Evolutionary conservation across 1,140 invertebrate genomes (phyloP).

Genomic region (Heliconius nattereri): DNA sequence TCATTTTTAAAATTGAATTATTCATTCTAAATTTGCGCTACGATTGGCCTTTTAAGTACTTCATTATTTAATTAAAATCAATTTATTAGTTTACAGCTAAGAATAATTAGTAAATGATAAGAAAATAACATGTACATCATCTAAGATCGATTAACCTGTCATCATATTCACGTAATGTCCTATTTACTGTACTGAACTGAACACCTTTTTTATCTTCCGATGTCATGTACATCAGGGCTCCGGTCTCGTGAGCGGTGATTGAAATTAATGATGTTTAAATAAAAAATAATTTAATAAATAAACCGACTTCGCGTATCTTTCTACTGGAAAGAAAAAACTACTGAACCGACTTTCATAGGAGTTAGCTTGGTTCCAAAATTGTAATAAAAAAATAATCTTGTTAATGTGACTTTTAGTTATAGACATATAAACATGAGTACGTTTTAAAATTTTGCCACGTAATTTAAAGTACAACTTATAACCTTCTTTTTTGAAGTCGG

Average conservation of each 20-base stretch:
- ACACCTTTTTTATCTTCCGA: slow-evolving; percentile 21
- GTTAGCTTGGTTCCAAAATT: too few relatives aligned
- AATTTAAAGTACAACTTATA: too few relatives aligned
- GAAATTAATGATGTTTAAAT: slow-evolving; percentile 27
- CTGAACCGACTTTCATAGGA: too few relatives aligned
- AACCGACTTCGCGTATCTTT: too few relatives aligned
- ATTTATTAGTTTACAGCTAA: not conserved
- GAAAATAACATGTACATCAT: not conserved
- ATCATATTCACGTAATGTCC: slow-evolving; percentile 11
- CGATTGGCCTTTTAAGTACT: too few relatives aligned
- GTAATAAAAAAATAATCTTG: too few relatives aligned
- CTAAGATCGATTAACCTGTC: slow-evolving; percentile 11
- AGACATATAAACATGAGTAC: too few relatives aligned
- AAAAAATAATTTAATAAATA: not conserved
- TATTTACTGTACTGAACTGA: slow-evolving; percentile 25
- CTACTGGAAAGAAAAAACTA: too few relatives aligned
- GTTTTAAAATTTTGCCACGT: too few relatives aligned
- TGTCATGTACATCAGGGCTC: slow-evolving; percentile 26
- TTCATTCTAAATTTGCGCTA: not conserved
- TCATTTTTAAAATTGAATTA: not conserved
- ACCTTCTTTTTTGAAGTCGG: too few relatives aligned
- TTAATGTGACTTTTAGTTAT: too few relatives aligned
- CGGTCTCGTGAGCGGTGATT: slow-evolving; percentile 24
- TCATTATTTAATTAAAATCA: too few relatives aligned
- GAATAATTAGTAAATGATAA: not conserved